Conservation (phyloP, 2,888 invertebrate genomes). For the Lepidochrysops patricia region DNA sequence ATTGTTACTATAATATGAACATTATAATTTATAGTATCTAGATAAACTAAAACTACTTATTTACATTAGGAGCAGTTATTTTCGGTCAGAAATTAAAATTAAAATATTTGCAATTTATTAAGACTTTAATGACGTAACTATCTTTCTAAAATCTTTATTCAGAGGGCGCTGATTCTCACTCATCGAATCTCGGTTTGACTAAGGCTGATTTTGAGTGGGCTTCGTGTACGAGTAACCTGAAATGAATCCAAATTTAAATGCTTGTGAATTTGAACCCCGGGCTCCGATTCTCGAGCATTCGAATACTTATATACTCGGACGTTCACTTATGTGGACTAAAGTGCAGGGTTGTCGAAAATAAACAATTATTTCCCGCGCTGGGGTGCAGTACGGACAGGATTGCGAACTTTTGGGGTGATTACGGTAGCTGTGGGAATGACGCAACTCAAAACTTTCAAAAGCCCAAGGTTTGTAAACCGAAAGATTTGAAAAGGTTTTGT, state of each 20-base stretch:
- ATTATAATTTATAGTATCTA: no score
- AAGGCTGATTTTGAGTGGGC: no score
- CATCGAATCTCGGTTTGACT: no score
- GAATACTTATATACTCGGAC: slow-evolving; percentile 11
- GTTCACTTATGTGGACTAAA: slow-evolving; percentile 19
- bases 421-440: slow-evolving; percentile 26
- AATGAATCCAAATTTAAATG: no score
- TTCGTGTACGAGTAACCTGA: no score
- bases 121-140: neutral
- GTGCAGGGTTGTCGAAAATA: slow-evolving; percentile 61
- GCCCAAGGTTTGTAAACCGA: neutral
- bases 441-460: slow-evolving; percentile 27
- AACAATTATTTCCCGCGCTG: slow-evolving; percentile 66
- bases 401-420: slow-evolving; percentile 48
- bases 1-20: no score
- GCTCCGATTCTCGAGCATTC: no score
- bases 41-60: no score
- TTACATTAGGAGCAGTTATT: neutral
- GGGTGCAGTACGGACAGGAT: slow-evolving; percentile 41
- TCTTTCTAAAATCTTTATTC: slow-evolving; percentile 21
- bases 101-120: neutral
- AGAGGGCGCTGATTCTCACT: no score
- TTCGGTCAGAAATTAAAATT: neutral
- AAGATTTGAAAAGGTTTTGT: slow-evolving; percentile 2
- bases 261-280: no score